Conservation (phyloP, 2,797 vertebrate species). For the Rallus crepitans region DNA sequence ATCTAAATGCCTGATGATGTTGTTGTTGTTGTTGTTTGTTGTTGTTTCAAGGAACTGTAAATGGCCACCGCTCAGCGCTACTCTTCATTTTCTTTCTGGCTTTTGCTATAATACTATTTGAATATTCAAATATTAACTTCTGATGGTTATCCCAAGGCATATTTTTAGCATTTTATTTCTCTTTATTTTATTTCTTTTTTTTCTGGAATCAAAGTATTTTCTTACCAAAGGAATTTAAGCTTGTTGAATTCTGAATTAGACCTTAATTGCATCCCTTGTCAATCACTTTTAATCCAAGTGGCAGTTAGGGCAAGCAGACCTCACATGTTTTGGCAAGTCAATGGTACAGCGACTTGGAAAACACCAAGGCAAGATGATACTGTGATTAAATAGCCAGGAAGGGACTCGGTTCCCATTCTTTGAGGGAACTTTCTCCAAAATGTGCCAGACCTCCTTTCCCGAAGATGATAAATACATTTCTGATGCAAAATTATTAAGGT, state of each 20-base stretch:
- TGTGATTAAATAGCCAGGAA: conserved; percentile 61
- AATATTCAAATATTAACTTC: neutral
- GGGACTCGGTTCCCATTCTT: neutral
- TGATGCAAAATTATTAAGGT: conserved; percentile 34
- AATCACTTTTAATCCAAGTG: conserved; percentile 57
- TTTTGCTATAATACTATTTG: neutral
- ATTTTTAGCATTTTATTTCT: neutral
- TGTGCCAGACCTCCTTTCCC: conserved; percentile 31
- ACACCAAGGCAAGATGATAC: conserved; percentile 13
- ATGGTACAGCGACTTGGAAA: conserved; percentile 44
- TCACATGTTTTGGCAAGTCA: conserved; percentile 52
- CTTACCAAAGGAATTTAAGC: conserved; percentile 54
- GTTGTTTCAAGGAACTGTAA: conserved; percentile 67
- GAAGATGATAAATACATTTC: conserved; percentile 26
- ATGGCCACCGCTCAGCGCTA: conserved; percentile 33
- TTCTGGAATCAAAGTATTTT: conserved; percentile 61
- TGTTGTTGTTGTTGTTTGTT: conserved; percentile 35
- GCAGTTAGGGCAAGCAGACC: conserved; percentile 51
- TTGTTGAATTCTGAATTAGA: conserved; percentile 64
- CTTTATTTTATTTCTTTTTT: neutral
- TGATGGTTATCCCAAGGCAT: neutral
- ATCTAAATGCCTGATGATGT: conserved; percentile 53
- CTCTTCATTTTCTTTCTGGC: neutral
- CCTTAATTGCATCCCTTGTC: conserved; percentile 73
- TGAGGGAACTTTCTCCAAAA: neutral